These are phyloP conservation scores for Heliconius erato DNA, from an alignment of 2,888 invertebrate genomes.

Conservation along the genomic window DNA sequence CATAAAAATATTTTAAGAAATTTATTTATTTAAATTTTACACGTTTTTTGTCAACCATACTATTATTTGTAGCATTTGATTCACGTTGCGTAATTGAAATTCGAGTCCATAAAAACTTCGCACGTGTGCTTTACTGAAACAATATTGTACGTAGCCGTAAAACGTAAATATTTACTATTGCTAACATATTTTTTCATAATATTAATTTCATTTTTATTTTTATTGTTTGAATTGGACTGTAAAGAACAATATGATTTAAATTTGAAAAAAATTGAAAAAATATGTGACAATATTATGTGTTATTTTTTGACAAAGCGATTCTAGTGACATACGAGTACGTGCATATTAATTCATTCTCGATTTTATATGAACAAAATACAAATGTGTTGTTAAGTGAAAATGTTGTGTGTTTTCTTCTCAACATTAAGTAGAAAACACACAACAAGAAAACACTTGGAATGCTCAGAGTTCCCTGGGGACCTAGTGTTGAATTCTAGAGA, in stretches of 20 bases:
- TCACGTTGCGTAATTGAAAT: conserved; percentile 42
- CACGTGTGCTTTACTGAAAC: conserved; percentile 40
- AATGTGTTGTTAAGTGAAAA: neutral
- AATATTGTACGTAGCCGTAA: conserved; percentile 24
- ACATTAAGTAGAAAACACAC: too few relatives aligned
- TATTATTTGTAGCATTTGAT: conserved; percentile 40
- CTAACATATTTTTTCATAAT: conserved; percentile 27
- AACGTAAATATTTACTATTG: conserved; percentile 30
- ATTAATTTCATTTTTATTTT: conserved; percentile 30
- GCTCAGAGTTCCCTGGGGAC: too few relatives aligned
- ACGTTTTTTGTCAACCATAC: conserved; percentile 33
- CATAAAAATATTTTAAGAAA: neutral
- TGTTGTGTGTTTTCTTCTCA: neutral
- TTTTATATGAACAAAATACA: neutral
- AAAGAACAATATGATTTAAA: neutral
- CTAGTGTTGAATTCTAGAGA: too few relatives aligned
- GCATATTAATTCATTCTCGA: neutral
- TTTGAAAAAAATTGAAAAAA: neutral
- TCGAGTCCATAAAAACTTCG: conserved; percentile 37
- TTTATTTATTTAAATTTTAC: neutral
- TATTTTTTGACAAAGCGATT: neutral
- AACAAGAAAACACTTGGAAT: too few relatives aligned
- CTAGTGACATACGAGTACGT: neutral
- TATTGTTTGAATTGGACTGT: neutral
- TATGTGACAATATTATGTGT: neutral